Evolutionary conservation across 2,797 vertebrate species (phyloP), one percentile per base, ranked within the genome.

Genomic region (Aratinga solstitialis): DNA sequence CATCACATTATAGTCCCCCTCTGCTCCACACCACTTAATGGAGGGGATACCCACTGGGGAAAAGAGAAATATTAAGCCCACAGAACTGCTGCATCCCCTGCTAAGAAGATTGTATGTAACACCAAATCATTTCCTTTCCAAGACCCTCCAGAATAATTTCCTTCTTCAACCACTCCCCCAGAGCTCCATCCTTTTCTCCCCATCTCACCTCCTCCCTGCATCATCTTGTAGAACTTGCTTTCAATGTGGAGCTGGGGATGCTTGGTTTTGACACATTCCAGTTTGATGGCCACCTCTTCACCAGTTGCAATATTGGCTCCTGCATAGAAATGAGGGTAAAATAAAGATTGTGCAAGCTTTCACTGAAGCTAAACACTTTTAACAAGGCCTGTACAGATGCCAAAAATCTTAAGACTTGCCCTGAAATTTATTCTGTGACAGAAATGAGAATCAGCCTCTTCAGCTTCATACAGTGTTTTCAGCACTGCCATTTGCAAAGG

Each of bases 171-270:
- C 83, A 95, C 91, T 78, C 81, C 84, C 88, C 86, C 32, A 0
- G 84, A 0, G 84, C n/a, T 76, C 67, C 56, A 76, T 84, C 53
- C 73, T 43, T 26, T 89, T 53, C 43, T 73, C 30, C 38, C 40
- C 19, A 50, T 65, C 98, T 98, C 96, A 99, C 99, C 99, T 98
- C 99, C 99, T 90, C 99, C 99, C 97, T 99, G 99, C 99, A 99
- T 99, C 99, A 99, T 99, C 98, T 99, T 99, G 98, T 99, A 99
- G 97, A 99, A 99, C 97, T 99, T 99, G 99, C 99, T 99, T 98
- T 99, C 99, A 29, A 99, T 99, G 97, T 99, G 99, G 85, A 99
- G 97, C 97, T 99, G 99, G 17, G 99, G 99, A 96, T 99, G 99
- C 98, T 99, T 99, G 43, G 99, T 99, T 96, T 99, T 99, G 96